Evolutionary conservation across 2,888 invertebrate species (phyloP).

Genomic region (Drosophila lacicola): DNA sequence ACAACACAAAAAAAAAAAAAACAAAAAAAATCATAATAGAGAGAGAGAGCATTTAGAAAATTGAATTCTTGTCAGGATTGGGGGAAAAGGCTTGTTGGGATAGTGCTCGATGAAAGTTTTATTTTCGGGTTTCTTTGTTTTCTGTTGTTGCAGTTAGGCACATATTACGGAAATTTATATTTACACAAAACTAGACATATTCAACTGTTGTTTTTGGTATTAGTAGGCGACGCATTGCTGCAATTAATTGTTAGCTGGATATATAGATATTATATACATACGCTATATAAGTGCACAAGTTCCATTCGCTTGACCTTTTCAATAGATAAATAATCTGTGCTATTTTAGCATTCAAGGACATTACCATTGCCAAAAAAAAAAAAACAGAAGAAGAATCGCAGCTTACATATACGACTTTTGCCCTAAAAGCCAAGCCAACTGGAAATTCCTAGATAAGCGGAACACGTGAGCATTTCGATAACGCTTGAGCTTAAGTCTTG

Average conservation of each 20-base stretch:
- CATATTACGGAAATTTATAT: slow-evolving; percentile 29
- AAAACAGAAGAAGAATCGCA: slow-evolving; percentile 37
- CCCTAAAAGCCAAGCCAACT: slow-evolving; percentile 77
- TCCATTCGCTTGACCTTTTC: slow-evolving; percentile 20
- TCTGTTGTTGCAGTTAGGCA: slow-evolving; percentile 50
- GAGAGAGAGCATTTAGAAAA: slow-evolving; percentile 7
- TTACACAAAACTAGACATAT: slow-evolving; percentile 82
- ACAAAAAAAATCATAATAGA: slow-evolving; percentile 27
- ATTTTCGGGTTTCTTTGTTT: slow-evolving; percentile 37
- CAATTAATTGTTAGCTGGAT: slow-evolving; percentile 40
- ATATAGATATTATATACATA: slow-evolving; percentile 22
- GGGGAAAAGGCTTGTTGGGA: neutral
- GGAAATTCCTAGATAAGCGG: slow-evolving; percentile 73
- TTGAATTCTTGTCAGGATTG: slow-evolving; percentile 20
- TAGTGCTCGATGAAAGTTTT: slow-evolving; percentile 30
- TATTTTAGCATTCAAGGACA: slow-evolving; percentile 56
- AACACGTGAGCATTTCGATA: slow-evolving; percentile 16
- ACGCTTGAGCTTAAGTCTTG: slow-evolving; percentile 22
- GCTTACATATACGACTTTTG: slow-evolving; percentile 66
- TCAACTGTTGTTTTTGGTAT: slow-evolving; percentile 57
- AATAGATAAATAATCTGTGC: neutral
- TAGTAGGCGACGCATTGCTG: slow-evolving; percentile 65
- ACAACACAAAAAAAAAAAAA: slow-evolving; percentile 57
- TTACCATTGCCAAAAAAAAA: slow-evolving; percentile 44
- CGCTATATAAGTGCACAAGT: slow-evolving; percentile 9